Conservation (phyloP, 2,888 invertebrate genomes). For the Gonocerus acuteangulatus region DNA sequence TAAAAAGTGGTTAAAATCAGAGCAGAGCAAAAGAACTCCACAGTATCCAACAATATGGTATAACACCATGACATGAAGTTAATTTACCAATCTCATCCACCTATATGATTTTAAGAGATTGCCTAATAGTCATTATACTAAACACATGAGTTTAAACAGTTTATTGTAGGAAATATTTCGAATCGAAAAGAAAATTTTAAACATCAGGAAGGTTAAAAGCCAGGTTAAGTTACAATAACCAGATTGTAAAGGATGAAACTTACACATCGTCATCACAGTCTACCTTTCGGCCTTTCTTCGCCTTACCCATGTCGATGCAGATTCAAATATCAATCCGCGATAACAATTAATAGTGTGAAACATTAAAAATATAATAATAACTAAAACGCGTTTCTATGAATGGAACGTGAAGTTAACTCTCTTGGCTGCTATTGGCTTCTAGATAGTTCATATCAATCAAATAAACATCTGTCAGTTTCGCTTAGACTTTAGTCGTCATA, state of each 20-base stretch:
- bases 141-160: too few species aligned
- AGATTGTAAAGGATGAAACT: constrained; percentile 35
- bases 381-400: constrained; percentile 5
- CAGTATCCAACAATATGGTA: too few species aligned
- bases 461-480: neutral
- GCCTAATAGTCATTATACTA: too few species aligned
- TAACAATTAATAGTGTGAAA: constrained; percentile 15
- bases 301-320: constrained; percentile 53
- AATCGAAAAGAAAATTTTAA: neutral
- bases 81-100: too few species aligned
- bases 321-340: constrained; percentile 18
- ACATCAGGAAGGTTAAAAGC: constrained; percentile 8
- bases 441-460: too few species aligned
- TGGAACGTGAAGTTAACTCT: constrained; percentile 11
- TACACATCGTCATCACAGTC: constrained; percentile 57
- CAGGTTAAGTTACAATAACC: constrained; percentile 18
- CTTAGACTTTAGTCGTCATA: too few species aligned
- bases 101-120: too few species aligned
- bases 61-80: too few species aligned
- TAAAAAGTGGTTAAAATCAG: too few species aligned
- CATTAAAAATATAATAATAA: constrained; percentile 23
- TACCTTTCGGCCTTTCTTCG: constrained; percentile 74
- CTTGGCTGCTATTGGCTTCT: constrained; percentile 16
- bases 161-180: too few species aligned
- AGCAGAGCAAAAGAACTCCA: too few species aligned